Conservation (phyloP, 2,797 vertebrate species). For the Urophycis tenuis region DNA sequence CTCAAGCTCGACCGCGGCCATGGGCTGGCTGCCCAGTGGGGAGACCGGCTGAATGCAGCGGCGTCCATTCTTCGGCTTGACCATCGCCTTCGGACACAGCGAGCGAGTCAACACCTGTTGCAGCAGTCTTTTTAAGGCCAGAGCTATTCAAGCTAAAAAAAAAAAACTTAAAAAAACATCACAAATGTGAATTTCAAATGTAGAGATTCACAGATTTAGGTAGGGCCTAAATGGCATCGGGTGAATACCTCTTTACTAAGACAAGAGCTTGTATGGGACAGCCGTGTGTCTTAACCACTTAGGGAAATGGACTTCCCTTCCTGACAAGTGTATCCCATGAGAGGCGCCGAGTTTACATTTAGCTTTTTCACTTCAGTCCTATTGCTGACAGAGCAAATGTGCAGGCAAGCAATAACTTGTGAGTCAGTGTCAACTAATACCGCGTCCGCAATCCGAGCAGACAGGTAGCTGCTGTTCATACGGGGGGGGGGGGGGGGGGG, state of each 20-base stretch:
- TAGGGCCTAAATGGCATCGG: background rate
- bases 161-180: background rate
- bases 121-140: background rate
- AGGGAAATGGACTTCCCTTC: background rate
- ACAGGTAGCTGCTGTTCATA: background rate
- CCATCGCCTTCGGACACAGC: background rate
- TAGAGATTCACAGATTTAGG: background rate
- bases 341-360: background rate
- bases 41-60: background rate
- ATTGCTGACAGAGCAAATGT: background rate
- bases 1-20: slow-evolving; percentile 14
- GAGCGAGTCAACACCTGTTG: background rate
- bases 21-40: slow-evolving; percentile 16
- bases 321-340: background rate
- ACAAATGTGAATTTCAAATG: background rate
- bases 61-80: background rate
- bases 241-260: background rate
- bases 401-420: background rate
- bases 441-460: background rate
- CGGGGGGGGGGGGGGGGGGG: too few relatives aligned
- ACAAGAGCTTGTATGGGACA: background rate
- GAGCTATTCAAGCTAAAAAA: background rate
- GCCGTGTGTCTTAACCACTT: background rate
- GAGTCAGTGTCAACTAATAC: background rate
- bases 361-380: background rate